Conservation (phyloP, 2,113 vertebrate species). For the Poicephalus gulielmi region DNA sequence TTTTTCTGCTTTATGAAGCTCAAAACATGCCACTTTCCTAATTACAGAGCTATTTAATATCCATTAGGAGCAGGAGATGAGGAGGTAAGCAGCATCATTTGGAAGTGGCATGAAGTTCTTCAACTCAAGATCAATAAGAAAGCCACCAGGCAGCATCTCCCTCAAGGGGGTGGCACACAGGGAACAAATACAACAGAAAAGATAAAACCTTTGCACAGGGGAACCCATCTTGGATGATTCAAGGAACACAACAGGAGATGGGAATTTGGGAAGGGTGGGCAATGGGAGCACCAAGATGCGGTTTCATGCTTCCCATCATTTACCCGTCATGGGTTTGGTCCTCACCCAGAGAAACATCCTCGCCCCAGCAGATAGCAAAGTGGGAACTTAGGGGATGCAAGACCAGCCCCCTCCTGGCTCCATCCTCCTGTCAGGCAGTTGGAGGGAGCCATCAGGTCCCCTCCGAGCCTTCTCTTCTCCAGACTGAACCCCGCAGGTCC, state of each 20-base stretch:
- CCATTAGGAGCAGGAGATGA: neutral
- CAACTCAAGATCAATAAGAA: rapidly evolving
- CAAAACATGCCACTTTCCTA: neutral
- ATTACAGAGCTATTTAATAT: neutral
- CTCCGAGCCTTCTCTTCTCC: neutral
- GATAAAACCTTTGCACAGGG: neutral
- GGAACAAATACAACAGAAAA: neutral
- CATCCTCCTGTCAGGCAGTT: neutral
- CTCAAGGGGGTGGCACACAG: rapidly evolving
- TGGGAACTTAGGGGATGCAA: neutral
- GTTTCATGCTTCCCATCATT: neutral
- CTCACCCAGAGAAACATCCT: neutral
- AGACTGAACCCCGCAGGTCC: neutral
- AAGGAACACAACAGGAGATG: neutral
- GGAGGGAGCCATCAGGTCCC: neutral
- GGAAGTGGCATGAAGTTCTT: neutral
- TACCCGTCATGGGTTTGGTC: neutral
- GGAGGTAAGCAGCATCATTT: neutral
- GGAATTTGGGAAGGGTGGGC: neutral
- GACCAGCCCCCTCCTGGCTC: neutral
- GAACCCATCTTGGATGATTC: rapidly evolving
- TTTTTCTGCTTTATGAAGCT: neutral
- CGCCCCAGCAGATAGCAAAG: neutral
- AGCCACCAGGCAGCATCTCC: neutral
- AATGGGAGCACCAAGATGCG: neutral